A percentile compares a stretch with the other conserved stretches of the same genome.
Evolutionary conservation across 2,113 vertebrate genomes (phyloP).

Genomic region (Chroicocephalus ridibundus): DNA sequence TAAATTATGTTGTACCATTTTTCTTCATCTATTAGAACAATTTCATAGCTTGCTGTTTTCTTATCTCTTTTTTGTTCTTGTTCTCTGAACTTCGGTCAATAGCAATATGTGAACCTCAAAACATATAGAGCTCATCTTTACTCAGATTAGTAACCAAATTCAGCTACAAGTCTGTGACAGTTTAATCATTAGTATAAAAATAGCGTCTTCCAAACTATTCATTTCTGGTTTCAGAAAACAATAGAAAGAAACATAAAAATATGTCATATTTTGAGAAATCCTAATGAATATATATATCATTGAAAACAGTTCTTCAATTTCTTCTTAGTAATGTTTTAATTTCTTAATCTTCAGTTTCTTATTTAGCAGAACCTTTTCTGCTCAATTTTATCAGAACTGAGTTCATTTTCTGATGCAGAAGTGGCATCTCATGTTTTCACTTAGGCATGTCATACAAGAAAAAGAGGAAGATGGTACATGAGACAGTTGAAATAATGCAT

Average conservation of each 20-base stretch:
- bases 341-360: neutral
- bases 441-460: neutral
- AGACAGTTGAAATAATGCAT: neutral
- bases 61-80: neutral
- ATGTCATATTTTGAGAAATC: neutral
- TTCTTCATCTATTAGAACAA: neutral
- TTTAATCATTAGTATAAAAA: neutral
- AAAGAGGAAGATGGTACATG: neutral
- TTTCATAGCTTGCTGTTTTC: neutral
- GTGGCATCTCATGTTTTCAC: neutral
- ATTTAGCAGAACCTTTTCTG: neutral
- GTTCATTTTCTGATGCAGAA: neutral
- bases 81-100: neutral
- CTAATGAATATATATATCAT: neutral
- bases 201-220: neutral
- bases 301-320: neutral
- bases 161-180: neutral
- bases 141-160: neutral
- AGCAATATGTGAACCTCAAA: neutral
- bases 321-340: neutral
- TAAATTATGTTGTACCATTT: neutral
- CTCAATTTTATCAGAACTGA: neutral
- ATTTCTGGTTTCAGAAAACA: neutral
- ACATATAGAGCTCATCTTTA: neutral
- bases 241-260: neutral